These are phyloP conservation scores for Parochlus steinenii DNA, from an alignment of 2,888 invertebrate species.

Conservation along the genomic window DNA sequence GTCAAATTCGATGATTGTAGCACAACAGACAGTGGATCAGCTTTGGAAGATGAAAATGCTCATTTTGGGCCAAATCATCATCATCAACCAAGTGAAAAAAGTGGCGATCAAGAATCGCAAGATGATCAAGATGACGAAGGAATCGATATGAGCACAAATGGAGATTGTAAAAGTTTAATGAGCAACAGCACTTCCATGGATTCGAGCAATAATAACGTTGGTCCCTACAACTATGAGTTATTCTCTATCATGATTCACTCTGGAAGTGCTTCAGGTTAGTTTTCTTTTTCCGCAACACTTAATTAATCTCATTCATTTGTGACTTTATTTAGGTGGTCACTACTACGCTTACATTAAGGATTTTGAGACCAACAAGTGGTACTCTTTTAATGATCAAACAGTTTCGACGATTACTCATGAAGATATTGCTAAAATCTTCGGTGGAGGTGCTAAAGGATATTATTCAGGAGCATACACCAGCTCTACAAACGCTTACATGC, in stretches of 20 bases:
- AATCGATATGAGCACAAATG: conserved; percentile 41
- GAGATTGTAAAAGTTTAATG: conserved; percentile 27
- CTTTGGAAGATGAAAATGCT: conserved; percentile 42
- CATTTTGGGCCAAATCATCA: conserved; percentile 8
- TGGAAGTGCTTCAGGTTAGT: conserved; percentile 72
- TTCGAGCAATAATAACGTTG: conserved; percentile 23
- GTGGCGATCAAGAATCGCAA: conserved; percentile 23
- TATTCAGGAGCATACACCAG: conserved; percentile 62
- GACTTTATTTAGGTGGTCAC: too few relatives aligned
- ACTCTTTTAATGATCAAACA: conserved; percentile 75
- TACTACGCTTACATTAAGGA: conserved; percentile 85
- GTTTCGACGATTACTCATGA: conserved; percentile 62
- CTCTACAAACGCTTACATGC: conserved; percentile 80
- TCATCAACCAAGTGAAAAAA: conserved; percentile 9
- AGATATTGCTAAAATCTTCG: conserved; percentile 69
- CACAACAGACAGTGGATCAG: conserved; percentile 52
- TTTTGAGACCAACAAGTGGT: conserved; percentile 58
- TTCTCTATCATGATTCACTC: conserved; percentile 88
- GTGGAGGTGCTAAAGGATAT: conserved; percentile 48
- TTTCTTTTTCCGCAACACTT: too few relatives aligned
- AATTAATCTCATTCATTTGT: too few relatives aligned
- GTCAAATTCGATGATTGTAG: conserved; percentile 41
- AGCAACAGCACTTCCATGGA: conserved; percentile 18
- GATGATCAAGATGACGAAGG: conserved; percentile 60
- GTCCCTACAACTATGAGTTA: conserved; percentile 66